These are phyloP conservation scores for Micoletzkya japonica DNA, from an alignment of 2,888 invertebrate genomes.

Conservation along the genomic window DNA sequence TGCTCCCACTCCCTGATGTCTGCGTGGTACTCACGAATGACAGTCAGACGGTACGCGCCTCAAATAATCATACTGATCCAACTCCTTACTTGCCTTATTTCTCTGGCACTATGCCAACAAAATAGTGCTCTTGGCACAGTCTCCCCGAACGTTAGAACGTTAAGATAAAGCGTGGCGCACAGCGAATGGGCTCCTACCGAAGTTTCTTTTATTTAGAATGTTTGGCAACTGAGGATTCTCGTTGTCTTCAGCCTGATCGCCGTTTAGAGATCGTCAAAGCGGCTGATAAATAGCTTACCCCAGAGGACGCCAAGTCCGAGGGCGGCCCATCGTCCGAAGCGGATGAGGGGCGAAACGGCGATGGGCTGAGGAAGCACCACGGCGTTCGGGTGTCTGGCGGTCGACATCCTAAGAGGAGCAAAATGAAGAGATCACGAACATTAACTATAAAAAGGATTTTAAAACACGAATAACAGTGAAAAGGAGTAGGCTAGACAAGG, in stretches of 20 bases:
- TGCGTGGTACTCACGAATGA: conserved; percentile 60
- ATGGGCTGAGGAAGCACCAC: conserved; percentile 59
- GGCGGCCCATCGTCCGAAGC: conserved; percentile 58
- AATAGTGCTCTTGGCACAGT: background rate
- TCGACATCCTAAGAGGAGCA: conserved; percentile 47
- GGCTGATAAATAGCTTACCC: conserved; percentile 34
- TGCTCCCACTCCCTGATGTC: conserved; percentile 62
- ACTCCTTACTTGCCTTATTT: background rate
- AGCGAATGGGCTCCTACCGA: too few species aligned
- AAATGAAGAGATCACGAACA: too few species aligned
- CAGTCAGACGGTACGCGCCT: conserved; percentile 54
- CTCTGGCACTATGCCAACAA: background rate
- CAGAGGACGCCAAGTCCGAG: conserved; percentile 59
- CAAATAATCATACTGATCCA: background rate
- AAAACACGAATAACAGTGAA: too few species aligned
- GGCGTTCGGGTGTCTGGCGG: conserved; percentile 54
- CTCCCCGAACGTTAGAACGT: too few species aligned
- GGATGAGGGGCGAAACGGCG: conserved; percentile 59
- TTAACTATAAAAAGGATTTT: too few species aligned
- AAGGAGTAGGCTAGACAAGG: too few species aligned
- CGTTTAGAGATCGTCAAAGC: too few species aligned
- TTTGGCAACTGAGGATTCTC: too few species aligned
- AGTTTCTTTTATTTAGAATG: too few species aligned
- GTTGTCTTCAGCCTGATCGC: too few species aligned
- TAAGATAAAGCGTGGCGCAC: too few species aligned